A percentile compares a stretch with the other conserved stretches of the same genome.
These are phyloP conservation scores for Euzophera pinguis DNA, from an alignment of 2,888 invertebrate species.

Conservation along the genomic window DNA sequence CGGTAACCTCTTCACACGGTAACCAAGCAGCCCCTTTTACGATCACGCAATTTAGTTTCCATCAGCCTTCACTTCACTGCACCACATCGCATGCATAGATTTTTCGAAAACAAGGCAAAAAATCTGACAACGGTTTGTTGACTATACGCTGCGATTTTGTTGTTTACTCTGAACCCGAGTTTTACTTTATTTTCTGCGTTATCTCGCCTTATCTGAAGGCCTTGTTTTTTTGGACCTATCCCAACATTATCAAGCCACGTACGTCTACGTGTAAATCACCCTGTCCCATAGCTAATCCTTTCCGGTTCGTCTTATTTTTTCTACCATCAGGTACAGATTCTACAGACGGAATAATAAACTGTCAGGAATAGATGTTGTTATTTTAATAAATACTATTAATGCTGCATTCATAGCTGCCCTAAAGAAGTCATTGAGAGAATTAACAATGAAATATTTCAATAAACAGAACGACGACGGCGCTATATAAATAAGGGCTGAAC, in stretches of 20 bases:
- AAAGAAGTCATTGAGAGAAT: constrained; percentile 63
- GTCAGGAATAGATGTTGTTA: constrained; percentile 56
- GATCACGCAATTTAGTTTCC: constrained; percentile 1
- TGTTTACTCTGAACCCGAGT: constrained; percentile 14
- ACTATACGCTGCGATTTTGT: constrained; percentile 20
- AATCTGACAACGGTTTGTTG: background rate
- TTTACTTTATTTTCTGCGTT: constrained; percentile 43
- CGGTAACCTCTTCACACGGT: constrained; percentile 51
- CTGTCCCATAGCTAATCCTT: constrained; percentile 53
- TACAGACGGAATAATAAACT: constrained; percentile 43
- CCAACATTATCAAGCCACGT: constrained; percentile 59
- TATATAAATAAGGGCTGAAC: constrained; percentile 71
- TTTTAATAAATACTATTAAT: constrained; percentile 73
- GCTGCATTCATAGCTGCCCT: constrained; percentile 56
- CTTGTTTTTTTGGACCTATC: constrained; percentile 59
- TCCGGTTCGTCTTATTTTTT: constrained; percentile 45
- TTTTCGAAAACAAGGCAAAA: background rate
- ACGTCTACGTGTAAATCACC: constrained; percentile 63
- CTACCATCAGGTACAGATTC: constrained; percentile 39
- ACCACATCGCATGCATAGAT: background rate
- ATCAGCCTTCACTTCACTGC: background rate
- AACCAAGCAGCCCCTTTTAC: constrained; percentile 20
- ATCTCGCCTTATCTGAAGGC: constrained; percentile 54
- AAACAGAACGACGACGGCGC: constrained; percentile 57
- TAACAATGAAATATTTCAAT: constrained; percentile 78